Base-by-base conservation (phyloP, 2,888 invertebrate genomes). In the Lycia hirtaria region DNA sequence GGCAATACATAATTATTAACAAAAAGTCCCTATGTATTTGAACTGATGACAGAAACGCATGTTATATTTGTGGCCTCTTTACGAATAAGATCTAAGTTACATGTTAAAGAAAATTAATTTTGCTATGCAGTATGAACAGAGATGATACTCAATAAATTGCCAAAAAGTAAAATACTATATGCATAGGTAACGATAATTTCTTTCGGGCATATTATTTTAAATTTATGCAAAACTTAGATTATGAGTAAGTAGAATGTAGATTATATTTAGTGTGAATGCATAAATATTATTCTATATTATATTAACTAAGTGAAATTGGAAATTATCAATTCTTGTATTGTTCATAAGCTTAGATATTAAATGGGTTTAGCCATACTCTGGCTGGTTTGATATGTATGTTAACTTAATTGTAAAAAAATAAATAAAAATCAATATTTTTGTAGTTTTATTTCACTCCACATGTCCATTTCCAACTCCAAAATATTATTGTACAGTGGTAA, bases 111-210 rank as follows among this genome's bases (percentile, higher is more conserved):
- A 90, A 90, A 90, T 86, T 90, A 88, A 90, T 90, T 89, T 92
- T 92, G 91, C 91, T 92, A 91, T 92, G 92, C 92, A 92, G 65
- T 67, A 67, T 67, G 67, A 67, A 65, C 92, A 92, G 88, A 92
- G 91, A 92, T 92, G 92, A 93, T 93, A 93, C 92, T 93, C 92
- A 93, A 88, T 92, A 89, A 91, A 92, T 92, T 93, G 92, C 92
- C 92, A 92, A 93, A 92, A 93, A 92, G 89, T 92, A 88, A 91
- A 90, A 90, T 91, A 67, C 83, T 86, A 89, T 91, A 91, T 92
- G 89, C 90, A 90, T 92, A 92, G 89, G 88, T 92, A 88, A 90
- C 90, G 89, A 91, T 89, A 91, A 90, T 89, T 92, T 88, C 89
- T 92, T 92, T 92, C 91, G 91, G 92, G 92, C 92, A 91, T 91